Evolutionary conservation across 2,113 vertebrate genomes (phyloP), one percentile per base, ranked within the genome.

Genomic region (Machaerirhynchus nigripectus): DNA sequence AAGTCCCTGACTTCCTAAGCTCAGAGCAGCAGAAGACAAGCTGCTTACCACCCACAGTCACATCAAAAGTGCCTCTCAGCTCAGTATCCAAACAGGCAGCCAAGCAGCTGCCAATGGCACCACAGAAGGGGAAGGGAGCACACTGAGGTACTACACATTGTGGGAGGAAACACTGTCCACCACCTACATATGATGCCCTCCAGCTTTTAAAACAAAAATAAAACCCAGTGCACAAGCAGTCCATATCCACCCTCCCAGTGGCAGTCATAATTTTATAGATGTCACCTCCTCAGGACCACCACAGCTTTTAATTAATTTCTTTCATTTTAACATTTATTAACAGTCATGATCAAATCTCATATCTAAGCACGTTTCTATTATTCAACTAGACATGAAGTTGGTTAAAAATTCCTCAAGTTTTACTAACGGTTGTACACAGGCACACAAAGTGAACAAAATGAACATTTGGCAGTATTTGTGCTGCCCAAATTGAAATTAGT

Each of bases 361-460:
- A 83, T 87, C 71, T 37, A 24, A 15, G 11, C 33, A 14, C 1
- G 0, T n/a, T 84, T 53, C 55, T 80, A 7, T 57, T 50, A 56
- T 64, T 49, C 6, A 16, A 44, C 24, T 24, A 57, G 50, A 52
- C 60, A 91, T 11, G 6, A 91, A 81, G 23, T 67, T 49, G 19
- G 33, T 91, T 93, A 59, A 87, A 92, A 91, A 91, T 24, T 65
- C 28, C 60, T 91, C 30, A 74, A 40, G 63, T 80, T 93, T 77
- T 87, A 74, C 60, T 77, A 49, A n/a, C 22, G 93, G 71, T 69
- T 59, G 64, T 67, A 35, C 7, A n/a, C 35, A 68, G 40, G 37
- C 31, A 84, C 42, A 75, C 2, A 2, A 84, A 90, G 46, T 40
- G 37, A 86, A 78, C 65, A 75, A 89, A 91, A 64, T 21, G 11